phyloP scores from a whole-genome alignment of 2,888 invertebrate species.

The Andricus curvator region DNA sequence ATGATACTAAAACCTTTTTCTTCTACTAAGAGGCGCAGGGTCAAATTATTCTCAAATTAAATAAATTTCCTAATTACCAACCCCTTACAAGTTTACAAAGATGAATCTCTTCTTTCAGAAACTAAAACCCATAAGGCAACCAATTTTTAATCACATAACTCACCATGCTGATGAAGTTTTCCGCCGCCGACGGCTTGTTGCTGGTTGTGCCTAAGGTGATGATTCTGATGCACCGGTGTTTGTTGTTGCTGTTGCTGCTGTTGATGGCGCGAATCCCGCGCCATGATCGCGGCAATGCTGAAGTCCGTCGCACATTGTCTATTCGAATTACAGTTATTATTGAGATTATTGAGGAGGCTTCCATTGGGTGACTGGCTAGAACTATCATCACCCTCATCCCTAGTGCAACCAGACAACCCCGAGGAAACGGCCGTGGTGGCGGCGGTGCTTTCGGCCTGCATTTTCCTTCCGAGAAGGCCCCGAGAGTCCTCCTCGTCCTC shows the following conservation, averaged over 20 bases:
- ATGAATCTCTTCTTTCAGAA: not conserved
- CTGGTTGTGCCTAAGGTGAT: slow-evolving; percentile 64
- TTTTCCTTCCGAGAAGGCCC: slow-evolving; percentile 77
- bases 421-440: slow-evolving; percentile 65
- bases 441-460: slow-evolving; percentile 78
- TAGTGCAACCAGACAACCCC: slow-evolving; percentile 76
- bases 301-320: slow-evolving; percentile 95
- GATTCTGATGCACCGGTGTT: slow-evolving; percentile 54
- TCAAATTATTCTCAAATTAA: not conserved
- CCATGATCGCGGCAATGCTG: slow-evolving; percentile 91
- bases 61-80: not conserved
- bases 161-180: slow-evolving; percentile 74
- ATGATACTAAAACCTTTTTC: not conserved
- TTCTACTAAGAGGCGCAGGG: not conserved
- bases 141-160: slow-evolving; percentile 51
- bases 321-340: slow-evolving; percentile 79
- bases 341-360: slow-evolving; percentile 71
- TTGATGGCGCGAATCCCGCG: slow-evolving; percentile 82
- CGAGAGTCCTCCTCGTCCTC: slow-evolving; percentile 83
- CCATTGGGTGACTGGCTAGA: slow-evolving; percentile 79
- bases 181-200: slow-evolving; percentile 74
- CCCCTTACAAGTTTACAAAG: not conserved
- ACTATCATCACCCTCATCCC: slow-evolving; percentile 82
- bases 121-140: not conserved
- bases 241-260: slow-evolving; percentile 79